Base-by-base conservation (phyloP, 2,888 invertebrate species). In the Drosophila paramelanica region DNA sequence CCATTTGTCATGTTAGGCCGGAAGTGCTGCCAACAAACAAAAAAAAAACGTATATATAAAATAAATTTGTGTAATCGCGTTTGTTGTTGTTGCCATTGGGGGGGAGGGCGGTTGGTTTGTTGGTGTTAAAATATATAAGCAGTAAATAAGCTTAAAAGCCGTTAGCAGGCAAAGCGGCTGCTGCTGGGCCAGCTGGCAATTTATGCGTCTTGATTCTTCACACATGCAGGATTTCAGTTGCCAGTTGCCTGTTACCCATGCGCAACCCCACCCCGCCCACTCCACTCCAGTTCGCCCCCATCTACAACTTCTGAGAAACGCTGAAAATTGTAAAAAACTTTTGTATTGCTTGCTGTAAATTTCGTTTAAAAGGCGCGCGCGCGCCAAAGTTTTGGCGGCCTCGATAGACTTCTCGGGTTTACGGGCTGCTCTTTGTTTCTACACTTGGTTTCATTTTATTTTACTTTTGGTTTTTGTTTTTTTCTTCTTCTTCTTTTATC, bases 101-200 rank as follows among this genome's bases (percentile, higher is more conserved):
- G 39, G 2, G 11, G 2, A 3, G 11, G 1, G 23, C 14, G 31
- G 17, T 14, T 20, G 17, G 23, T n/a, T 57, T 31, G 0, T 59
- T 41, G 69, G 88, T 77, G 88, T 81, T 85, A 73, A 88, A 79
- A 88, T 81, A 83, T 79, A 85, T 88, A 88, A 83, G 88, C 88
- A 88, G 83, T 83, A 83, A 83, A 83, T 83, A 83, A 83, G 83
- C 86, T 83, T 85, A 88, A 83, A 88, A 81, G 84, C 85, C 67
- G 86, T 68, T 71, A 77, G 86, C 65, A 74, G 71, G 31, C 49
- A 50, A 25, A 23, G 20, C 49, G 53, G 41, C 58, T 13, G 46
- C 43, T 43, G 73, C 55, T 58, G 72, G 59, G 77, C 64, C 78
- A 64, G 67, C 67, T 74, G 56, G 68, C 67, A 86, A 84, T 83